Base-by-base conservation (phyloP, 2,888 invertebrate genomes). In the Gari tellinella region DNA sequence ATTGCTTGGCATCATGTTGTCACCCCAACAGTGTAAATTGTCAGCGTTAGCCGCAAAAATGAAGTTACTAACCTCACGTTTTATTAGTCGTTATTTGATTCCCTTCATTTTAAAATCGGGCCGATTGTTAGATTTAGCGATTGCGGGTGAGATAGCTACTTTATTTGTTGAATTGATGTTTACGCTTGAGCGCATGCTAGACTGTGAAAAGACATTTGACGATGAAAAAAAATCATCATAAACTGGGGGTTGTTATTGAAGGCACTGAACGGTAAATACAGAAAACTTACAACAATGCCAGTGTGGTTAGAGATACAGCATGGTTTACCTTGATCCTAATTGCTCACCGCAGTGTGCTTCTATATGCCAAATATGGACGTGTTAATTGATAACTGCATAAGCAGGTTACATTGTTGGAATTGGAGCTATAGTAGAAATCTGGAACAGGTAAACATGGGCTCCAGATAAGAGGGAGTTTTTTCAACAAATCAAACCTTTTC, bases 141-240 rank as follows among this genome's bases (percentile, higher is more conserved):
- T 75, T 75, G 74, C 62, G 53, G 37, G 46, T 25, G 14, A 53
- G 74, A 75, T 75, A 75, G 57, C 66, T 55, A 40, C 51, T 57
- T 26, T 66, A 61, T 65, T 64, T 75, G 69, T 52, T 75, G 69
- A 75, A 69, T 75, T 66, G 74, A 65, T 48, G 61, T 69, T 66
- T 48, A 64, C 46, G 64, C 64, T 55, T 64, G 37, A 38, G 23
- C 37, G 64, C 46, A 45, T 17, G 38, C 38, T 38, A 37, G 45
- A 48, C 64, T 55, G 64, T 55, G 38, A 64, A 64, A 63, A 64
- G 64, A 56, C 64, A 37, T 21, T 15, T 14, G 53, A 53, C 37
- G 40, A 53, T 53, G 53, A 37, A 53, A 53, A 53, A 31, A 31
- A 31, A 31, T 31, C 4, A 53, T 53, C 53, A 40, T 53, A 53